A percentile compares a stretch with the other conserved stretches of the same genome.
These are phyloP conservation scores for Gasterosteus nipponicus DNA, from an alignment of 2,113 vertebrate species.

Conservation along the genomic window DNA sequence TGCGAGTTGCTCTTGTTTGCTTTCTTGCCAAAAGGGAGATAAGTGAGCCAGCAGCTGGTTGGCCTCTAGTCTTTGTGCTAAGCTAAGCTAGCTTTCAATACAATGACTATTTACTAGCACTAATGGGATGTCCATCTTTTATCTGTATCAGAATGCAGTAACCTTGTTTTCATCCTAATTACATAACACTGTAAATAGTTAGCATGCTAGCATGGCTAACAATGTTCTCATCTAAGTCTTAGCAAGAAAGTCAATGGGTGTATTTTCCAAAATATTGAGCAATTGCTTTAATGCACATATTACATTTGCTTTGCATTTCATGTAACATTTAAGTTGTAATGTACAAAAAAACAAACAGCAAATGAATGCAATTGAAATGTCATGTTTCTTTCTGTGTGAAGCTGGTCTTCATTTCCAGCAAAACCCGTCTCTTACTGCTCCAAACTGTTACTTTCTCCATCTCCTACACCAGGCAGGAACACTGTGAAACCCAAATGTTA, in stretches of 20 bases:
- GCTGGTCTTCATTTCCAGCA: slow-evolving; percentile 17
- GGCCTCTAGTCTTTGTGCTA: not conserved
- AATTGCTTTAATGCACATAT: not conserved
- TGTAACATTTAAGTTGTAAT: not conserved
- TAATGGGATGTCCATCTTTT: not conserved
- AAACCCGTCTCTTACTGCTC: slow-evolving; percentile 20
- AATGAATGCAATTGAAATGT: slow-evolving; percentile 18
- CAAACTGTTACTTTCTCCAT: slow-evolving; percentile 65
- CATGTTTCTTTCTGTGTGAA: slow-evolving; percentile 56
- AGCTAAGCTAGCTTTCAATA: not conserved
- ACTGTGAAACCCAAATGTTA: slow-evolving; percentile 84
- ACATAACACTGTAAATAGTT: not conserved
- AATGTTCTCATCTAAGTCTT: not conserved
- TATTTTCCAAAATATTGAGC: not conserved
- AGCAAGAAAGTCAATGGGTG: not conserved
- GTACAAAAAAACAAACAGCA: not conserved
- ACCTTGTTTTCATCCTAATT: not conserved
- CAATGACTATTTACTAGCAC: not conserved
- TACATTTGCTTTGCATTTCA: not conserved
- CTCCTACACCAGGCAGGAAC: slow-evolving; percentile 83
- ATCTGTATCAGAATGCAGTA: not conserved
- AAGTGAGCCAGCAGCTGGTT: not conserved
- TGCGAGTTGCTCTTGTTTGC: not conserved
- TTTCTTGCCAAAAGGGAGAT: slow-evolving; percentile 1
- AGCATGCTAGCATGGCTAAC: not conserved